Evolutionary conservation across 2,797 vertebrate species (phyloP).

Genomic region (Poeciliopsis turneri): DNA sequence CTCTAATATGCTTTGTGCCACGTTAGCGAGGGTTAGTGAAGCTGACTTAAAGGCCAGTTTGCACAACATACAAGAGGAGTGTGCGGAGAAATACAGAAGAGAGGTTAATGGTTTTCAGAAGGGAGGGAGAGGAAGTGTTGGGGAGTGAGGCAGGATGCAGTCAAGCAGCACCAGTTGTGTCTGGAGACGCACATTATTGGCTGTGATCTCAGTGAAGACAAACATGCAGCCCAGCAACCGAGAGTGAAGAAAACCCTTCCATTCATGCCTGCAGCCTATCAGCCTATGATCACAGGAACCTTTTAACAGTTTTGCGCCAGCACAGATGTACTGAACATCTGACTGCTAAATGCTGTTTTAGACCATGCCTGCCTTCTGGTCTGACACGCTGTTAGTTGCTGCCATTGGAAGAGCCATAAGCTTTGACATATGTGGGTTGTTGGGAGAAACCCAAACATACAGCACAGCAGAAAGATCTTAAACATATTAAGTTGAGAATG

Average conservation of each 20-base stretch:
- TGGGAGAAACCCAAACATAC: conserved; percentile 57
- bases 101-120: conserved; percentile 73
- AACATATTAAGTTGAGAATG: conserved; percentile 12
- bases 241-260: conserved; percentile 73
- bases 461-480: conserved; percentile 55
- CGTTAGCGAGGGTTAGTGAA: conserved; percentile 67
- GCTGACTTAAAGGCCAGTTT: conserved; percentile 58
- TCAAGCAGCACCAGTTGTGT: conserved; percentile 89
- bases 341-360: conserved; percentile 31
- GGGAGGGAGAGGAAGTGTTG: conserved; percentile 49
- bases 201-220: conserved; percentile 54
- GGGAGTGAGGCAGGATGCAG: conserved; percentile 75
- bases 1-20: conserved; percentile 5
- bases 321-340: conserved; percentile 1
- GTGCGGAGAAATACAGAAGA: conserved; percentile 59
- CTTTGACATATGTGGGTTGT: conserved; percentile 52
- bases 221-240: conserved; percentile 69
- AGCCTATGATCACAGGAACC: conserved; percentile 32
- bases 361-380: conserved; percentile 62
- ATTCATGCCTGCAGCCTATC: conserved; percentile 54
- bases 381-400: conserved; percentile 66
- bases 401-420: conserved; percentile 76
- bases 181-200: conserved; percentile 48
- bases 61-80: conserved; percentile 51
- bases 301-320: conserved; percentile 13